Base-by-base conservation (phyloP, 2,113 vertebrate genomes). In the Verasper variegatus region DNA sequence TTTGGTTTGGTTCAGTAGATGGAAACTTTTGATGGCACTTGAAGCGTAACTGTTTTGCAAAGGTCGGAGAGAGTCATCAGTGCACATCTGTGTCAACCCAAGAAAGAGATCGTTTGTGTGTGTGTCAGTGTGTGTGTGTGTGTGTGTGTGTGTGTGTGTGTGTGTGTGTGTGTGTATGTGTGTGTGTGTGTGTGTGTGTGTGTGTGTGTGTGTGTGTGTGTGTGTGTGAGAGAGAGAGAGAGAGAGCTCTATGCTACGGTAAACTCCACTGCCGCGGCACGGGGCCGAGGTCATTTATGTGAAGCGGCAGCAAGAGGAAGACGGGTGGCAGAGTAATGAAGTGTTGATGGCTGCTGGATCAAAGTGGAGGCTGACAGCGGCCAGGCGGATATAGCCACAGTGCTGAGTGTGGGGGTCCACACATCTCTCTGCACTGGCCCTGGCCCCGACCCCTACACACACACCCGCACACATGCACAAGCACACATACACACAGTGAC, bases 321-420 rank as follows among this genome's bases (percentile, higher is more conserved):
- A 89, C 81, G 26, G 84, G 73, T 84, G 69, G 24, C 77, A 71
- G 86, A 89, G 80, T 91, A 93, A 94, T 94, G 91, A 93, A 90
- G 90, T 94, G 93, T 89, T 87, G 87, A 91, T 89, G 89, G 84
- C 81, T 80, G 71, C 79, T 35, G 88, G 90, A 92, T 94, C 89
- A 93, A 91, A 92, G 91, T 51, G 68, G 56, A 79, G 87, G 83
- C 45, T 84, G 90, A 91, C 86, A 83, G 87, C 86, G 86, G 86
- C 84, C 90, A 68, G 88, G 86, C 80, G 87, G 89, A 92, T 88
- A 63, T 23, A 78, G 84, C 82, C 85, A 13, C 86, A 62, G 79
- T 21, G 59, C 87, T 83, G 85, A 91, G 90, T 87, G 90, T 85
- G 73, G 86, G 83, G 89, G 84, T 86, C 83, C 85, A 87, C 85